Evolutionary conservation across 2,797 vertebrate species (phyloP).

Genomic region (Sebastes baramenuke): DNA sequence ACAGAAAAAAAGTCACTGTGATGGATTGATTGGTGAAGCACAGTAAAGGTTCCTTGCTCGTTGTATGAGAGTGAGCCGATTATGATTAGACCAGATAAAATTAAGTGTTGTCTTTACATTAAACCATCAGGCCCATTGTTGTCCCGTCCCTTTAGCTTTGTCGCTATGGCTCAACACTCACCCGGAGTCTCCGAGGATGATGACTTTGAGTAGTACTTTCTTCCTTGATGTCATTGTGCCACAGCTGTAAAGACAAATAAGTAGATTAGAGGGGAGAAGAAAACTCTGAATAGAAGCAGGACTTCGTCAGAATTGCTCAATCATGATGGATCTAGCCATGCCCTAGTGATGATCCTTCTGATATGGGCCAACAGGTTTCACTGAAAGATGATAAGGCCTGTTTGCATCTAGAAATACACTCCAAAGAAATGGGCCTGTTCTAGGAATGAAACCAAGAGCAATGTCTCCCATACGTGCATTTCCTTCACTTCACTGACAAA

Average conservation of each 20-base stretch:
- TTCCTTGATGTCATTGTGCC: conserved; percentile 98
- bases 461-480: background rate
- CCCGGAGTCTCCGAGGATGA: conserved; percentile 98
- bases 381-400: conserved; percentile 6
- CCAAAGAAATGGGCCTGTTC: conserved; percentile 3
- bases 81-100: background rate
- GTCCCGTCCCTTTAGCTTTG: background rate
- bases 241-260: conserved; percentile 72
- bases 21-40: background rate
- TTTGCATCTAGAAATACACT: conserved; percentile 13
- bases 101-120: background rate
- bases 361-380: background rate
- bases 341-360: background rate
- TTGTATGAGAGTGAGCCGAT: background rate
- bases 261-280: background rate
- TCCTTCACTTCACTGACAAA: conserved; percentile 9
- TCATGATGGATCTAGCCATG: background rate
- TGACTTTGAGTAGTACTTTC: conserved; percentile 99
- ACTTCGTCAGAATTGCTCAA: background rate
- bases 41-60: background rate
- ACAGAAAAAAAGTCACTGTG: conserved; percentile 1
- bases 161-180: conserved; percentile 78
- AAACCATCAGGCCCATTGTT: background rate
- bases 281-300: background rate
- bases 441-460: background rate